Percentiles rank a stretch among this genome's conserved stretches.
These are phyloP conservation scores for Drosophila peninsularis DNA, from an alignment of 2,888 invertebrate species.

Conservation along the genomic window DNA sequence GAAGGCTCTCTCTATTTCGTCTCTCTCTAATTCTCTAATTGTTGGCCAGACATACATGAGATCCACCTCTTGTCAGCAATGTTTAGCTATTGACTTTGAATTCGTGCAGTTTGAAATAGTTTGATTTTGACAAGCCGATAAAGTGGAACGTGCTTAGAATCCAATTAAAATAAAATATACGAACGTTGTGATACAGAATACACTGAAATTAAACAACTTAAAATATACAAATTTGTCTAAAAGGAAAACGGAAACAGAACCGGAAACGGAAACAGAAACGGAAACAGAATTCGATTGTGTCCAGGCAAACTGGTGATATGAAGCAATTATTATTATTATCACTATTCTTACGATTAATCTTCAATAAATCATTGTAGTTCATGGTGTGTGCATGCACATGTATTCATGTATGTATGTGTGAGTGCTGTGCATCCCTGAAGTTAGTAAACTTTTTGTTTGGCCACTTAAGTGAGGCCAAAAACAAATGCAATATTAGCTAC, in stretches of 20 bases:
- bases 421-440: constrained; percentile 51
- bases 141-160: constrained; percentile 39
- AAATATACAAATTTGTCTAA: constrained; percentile 19
- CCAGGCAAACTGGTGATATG: constrained; percentile 68
- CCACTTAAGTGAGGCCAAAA: constrained; percentile 45
- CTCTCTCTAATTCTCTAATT: not conserved
- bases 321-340: constrained; percentile 75
- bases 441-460: constrained; percentile 48
- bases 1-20: constrained; percentile 9
- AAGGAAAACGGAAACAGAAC: constrained; percentile 23
- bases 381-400: constrained; percentile 36
- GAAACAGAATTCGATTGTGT: constrained; percentile 45
- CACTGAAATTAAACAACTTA: constrained; percentile 23
- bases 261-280: constrained; percentile 2
- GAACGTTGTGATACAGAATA: constrained; percentile 59
- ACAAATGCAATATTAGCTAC: constrained; percentile 55
- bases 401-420: constrained; percentile 12
- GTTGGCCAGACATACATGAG: constrained; percentile 11
- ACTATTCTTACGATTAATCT: constrained; percentile 44
- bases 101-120: constrained; percentile 9
- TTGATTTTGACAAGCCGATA: constrained; percentile 1
- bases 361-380: constrained; percentile 47
- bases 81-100: constrained; percentile 19
- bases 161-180: constrained; percentile 12
- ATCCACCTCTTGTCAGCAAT: constrained; percentile 26